A percentile compares a stretch with the other conserved stretches of the same genome.
These are phyloP conservation scores for Paracyprichromis sp. DNA, from an alignment of 2,113 vertebrate genomes.

Conservation along the genomic window DNA sequence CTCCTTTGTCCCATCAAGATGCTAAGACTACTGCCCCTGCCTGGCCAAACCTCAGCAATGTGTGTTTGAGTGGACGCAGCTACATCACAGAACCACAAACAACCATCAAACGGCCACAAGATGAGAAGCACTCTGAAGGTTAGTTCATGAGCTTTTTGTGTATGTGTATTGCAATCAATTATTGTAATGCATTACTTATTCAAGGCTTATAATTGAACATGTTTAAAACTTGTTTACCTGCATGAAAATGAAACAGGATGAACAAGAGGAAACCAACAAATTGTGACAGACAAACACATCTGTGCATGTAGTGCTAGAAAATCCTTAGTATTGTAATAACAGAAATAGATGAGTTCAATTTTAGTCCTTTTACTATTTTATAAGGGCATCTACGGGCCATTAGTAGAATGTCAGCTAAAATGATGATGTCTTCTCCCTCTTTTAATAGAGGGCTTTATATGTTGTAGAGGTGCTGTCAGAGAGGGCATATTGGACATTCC, in stretches of 20 bases:
- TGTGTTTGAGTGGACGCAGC: slow-evolving; percentile 50
- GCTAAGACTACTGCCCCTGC: slow-evolving; percentile 77
- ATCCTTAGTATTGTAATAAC: not conserved
- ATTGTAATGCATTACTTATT: not conserved
- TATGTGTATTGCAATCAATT: not conserved
- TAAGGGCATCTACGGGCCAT: accelerated
- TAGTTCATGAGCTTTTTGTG: not conserved
- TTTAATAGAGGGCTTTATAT: not conserved
- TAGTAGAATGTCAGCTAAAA: not conserved
- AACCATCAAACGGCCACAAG: not conserved
- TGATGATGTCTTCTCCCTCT: accelerated
- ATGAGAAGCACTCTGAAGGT: slow-evolving; percentile 16
- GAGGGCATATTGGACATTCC: not conserved
- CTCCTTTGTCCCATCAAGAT: slow-evolving; percentile 62
- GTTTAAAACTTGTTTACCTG: not conserved
- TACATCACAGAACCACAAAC: slow-evolving; percentile 43
- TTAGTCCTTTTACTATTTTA: not conserved
- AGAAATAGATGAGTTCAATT: not conserved
- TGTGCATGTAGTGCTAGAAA: not conserved
- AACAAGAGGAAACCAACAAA: not conserved
- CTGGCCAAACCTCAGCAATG: slow-evolving; percentile 77
- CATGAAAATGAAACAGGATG: not conserved
- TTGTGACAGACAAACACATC: not conserved
- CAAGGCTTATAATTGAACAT: not conserved
- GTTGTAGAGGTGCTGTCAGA: not conserved